phyloP scores from a whole-genome alignment of 2,888 invertebrate genomes.

The Lasioglossum oenotherae region DNA sequence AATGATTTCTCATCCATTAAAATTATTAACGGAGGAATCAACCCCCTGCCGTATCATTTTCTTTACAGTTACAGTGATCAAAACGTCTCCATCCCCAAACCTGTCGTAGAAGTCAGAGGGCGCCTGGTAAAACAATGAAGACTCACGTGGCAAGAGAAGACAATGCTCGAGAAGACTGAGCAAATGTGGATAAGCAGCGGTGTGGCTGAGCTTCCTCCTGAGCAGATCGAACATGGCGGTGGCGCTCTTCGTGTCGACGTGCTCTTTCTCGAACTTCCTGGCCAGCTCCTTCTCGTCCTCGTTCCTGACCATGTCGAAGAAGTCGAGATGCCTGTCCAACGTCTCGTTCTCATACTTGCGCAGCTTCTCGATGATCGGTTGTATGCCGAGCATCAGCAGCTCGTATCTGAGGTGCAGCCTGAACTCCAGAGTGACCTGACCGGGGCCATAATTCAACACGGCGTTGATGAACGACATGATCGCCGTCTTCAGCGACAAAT shows the following conservation, averaged over 20 bases:
- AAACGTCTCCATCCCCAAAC: no score
- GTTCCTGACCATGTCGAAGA: conserved; percentile 98
- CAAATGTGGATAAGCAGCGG: conserved; percentile 96
- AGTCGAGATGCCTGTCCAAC: conserved; percentile 97
- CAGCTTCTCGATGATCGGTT: conserved; percentile 97
- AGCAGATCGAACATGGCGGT: conserved; percentile 96
- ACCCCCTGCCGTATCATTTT: no score
- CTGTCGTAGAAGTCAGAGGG: neutral
- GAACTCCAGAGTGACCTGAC: conserved; percentile 98
- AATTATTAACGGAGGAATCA: no score
- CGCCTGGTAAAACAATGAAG: neutral
- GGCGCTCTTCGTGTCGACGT: conserved; percentile 97
- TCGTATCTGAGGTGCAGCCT: conserved; percentile 97
- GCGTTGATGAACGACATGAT: conserved; percentile 99
- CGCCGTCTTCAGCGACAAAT: conserved; percentile 97
- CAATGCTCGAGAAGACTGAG: conserved; percentile 95
- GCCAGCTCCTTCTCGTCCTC: conserved; percentile 98
- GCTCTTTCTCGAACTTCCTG: conserved; percentile 94
- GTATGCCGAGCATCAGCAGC: conserved; percentile 97
- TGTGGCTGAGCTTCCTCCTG: conserved; percentile 94
- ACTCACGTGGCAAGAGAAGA: conserved; percentile 91
- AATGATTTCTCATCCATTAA: no score
- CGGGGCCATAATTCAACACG: conserved; percentile 97
- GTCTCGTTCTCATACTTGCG: conserved; percentile 97
- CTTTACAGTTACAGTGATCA: no score